A percentile compares a stretch with the other conserved stretches of the same genome.
These are phyloP conservation scores for Tribolium madens DNA, from an alignment of 1,140 invertebrate species.

Conservation along the genomic window DNA sequence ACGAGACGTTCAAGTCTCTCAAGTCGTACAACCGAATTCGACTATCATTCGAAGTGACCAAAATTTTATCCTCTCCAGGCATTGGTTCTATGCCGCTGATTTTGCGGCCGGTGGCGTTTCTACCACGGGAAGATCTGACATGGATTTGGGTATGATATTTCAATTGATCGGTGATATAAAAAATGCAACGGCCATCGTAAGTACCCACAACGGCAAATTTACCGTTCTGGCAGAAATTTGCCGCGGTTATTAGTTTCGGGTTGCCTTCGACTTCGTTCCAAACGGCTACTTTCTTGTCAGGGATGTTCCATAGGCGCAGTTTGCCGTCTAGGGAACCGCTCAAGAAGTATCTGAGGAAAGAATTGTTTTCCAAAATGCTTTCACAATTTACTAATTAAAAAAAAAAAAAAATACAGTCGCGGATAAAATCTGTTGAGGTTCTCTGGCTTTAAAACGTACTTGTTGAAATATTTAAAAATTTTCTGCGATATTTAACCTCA, in stretches of 20 bases:
- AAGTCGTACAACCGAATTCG: constrained; percentile 96
- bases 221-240: constrained; percentile 97
- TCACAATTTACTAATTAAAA: no score
- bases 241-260: constrained; percentile 95
- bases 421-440: no score
- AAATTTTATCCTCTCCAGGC: constrained; percentile 95
- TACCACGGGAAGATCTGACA: constrained; percentile 92
- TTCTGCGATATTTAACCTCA: no score
- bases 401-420: no score
- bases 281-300: constrained; percentile 96
- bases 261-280: constrained; percentile 98
- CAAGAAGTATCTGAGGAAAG: constrained; percentile 83
- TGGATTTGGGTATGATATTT: constrained; percentile 99
- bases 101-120: constrained; percentile 94
- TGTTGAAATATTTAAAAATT: no score
- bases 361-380: background rate
- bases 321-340: constrained; percentile 97
- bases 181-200: constrained; percentile 98
- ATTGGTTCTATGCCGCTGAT: constrained; percentile 98
- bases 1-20: constrained; percentile 94
- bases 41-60: constrained; percentile 98
- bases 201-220: constrained; percentile 98
- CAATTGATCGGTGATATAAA: constrained; percentile 97
- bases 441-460: no score
- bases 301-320: constrained; percentile 98